Evolutionary conservation across 2,797 vertebrate genomes (phyloP).

Genomic region (Petrocephalus schoutedeni): DNA sequence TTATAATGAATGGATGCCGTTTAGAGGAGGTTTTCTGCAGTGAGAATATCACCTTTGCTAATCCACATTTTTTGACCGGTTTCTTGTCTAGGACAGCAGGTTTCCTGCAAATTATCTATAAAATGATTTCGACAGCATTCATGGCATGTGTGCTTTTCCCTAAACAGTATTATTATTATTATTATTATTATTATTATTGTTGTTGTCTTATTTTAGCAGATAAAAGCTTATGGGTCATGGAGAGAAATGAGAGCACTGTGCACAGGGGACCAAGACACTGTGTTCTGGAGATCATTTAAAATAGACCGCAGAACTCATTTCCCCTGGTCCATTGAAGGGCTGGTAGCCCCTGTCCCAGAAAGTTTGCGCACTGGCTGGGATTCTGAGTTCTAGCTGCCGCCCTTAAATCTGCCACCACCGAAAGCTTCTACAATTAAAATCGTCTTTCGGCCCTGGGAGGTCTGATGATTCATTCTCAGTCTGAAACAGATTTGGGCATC

Average conservation of each 20-base stretch:
- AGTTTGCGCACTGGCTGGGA: neutral
- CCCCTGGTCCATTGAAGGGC: neutral
- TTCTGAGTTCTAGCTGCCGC: neutral
- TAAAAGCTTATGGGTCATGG: conserved; percentile 8
- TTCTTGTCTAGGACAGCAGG: neutral
- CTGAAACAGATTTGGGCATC: conserved; percentile 16
- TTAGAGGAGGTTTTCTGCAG: neutral
- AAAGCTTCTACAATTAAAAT: neutral
- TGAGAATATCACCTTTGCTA: neutral
- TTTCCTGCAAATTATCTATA: neutral
- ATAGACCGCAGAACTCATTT: conserved; percentile 8
- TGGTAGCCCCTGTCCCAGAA: conserved; percentile 1
- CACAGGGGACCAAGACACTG: conserved; percentile 10
- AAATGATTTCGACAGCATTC: neutral
- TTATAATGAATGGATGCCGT: neutral
- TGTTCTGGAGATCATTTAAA: conserved; percentile 19
- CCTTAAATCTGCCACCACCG: neutral
- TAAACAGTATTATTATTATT: neutral
- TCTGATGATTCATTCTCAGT: conserved; percentile 23
- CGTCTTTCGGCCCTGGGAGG: neutral
- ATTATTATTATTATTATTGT: neutral
- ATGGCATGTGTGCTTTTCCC: neutral
- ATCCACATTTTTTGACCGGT: neutral
- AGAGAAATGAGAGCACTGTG: conserved; percentile 16
- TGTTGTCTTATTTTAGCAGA: neutral